These are phyloP conservation scores for Drosophila pegasa DNA, from an alignment of 2,888 invertebrate species.

Conservation along the genomic window DNA sequence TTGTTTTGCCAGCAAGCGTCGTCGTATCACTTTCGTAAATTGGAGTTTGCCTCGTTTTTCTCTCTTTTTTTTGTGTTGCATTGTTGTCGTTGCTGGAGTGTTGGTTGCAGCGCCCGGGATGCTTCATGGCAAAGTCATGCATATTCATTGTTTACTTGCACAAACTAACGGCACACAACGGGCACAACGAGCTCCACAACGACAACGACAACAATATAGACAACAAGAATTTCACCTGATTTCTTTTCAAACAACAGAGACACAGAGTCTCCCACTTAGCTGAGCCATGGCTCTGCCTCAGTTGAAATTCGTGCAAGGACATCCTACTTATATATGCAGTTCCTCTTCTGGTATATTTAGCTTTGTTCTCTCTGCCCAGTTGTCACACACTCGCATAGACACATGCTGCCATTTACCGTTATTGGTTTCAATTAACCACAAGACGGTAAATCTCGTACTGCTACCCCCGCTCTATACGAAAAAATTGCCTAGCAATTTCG, in stretches of 20 bases:
- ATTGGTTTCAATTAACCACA: conserved; percentile 70
- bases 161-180: conserved; percentile 49
- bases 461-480: neutral
- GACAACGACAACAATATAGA: conserved; percentile 24
- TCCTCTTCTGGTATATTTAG: conserved; percentile 50
- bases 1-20: conserved; percentile 42
- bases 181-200: conserved; percentile 31
- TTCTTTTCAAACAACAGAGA: conserved; percentile 48
- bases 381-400: conserved; percentile 31
- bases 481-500: conserved; percentile 29
- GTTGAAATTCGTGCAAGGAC: conserved; percentile 22
- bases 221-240: conserved; percentile 66
- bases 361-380: conserved; percentile 24
- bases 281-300: neutral
- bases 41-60: conserved; percentile 59
- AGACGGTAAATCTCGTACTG: conserved; percentile 5
- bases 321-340: conserved; percentile 39
- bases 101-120: conserved; percentile 51
- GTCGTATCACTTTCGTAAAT: conserved; percentile 79
- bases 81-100: conserved; percentile 32
- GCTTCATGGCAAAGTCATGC: conserved; percentile 73
- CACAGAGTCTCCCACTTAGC: neutral
- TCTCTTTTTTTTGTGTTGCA: conserved; percentile 13
- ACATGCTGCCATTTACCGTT: conserved; percentile 48
- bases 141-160: conserved; percentile 79